phyloP scores from a whole-genome alignment of 2,888 invertebrate species.

The Strigamia crassipes region DNA sequence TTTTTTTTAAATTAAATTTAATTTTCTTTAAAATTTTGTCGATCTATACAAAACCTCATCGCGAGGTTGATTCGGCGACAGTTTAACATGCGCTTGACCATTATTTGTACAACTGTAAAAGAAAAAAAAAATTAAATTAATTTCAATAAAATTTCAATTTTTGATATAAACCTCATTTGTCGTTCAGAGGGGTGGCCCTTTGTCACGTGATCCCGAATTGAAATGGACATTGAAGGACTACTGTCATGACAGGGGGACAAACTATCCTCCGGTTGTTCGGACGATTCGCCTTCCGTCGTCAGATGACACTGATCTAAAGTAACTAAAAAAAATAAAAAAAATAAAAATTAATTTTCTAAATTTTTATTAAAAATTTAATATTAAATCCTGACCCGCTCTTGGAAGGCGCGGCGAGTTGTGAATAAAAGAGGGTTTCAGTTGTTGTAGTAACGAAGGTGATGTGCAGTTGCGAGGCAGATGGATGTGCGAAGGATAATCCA shows the following conservation, averaged over 20 bases:
- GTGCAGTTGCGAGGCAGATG: conserved; percentile 40
- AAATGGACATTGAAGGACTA: conserved; percentile 45
- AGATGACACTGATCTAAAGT: conserved; percentile 29
- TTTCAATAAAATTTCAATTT: neutral
- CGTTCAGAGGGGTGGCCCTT: conserved; percentile 19
- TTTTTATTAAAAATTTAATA: neutral
- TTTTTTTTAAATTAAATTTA: neutral
- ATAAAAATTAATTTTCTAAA: neutral
- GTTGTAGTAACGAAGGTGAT: neutral
- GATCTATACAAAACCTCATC: conserved; percentile 9
- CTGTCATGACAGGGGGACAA: conserved; percentile 38
- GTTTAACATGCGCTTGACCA: neutral
- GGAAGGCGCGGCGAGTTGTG: neutral
- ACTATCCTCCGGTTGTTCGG: conserved; percentile 8
- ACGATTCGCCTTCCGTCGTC: conserved; percentile 7
- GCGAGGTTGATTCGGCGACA: neutral
- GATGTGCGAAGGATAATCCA: conserved; percentile 46
- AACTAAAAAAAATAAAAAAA: neutral
- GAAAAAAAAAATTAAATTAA: neutral
- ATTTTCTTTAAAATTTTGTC: conserved; percentile 6
- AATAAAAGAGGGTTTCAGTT: neutral
- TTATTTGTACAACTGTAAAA: neutral
- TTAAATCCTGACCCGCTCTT: conserved; percentile 27
- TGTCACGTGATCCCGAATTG: conserved; percentile 38
- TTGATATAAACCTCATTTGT: neutral